A percentile compares a stretch with the other conserved stretches of the same genome.
Evolutionary conservation across 2,797 vertebrate genomes (phyloP).

Genomic region (Botia almorhae): DNA sequence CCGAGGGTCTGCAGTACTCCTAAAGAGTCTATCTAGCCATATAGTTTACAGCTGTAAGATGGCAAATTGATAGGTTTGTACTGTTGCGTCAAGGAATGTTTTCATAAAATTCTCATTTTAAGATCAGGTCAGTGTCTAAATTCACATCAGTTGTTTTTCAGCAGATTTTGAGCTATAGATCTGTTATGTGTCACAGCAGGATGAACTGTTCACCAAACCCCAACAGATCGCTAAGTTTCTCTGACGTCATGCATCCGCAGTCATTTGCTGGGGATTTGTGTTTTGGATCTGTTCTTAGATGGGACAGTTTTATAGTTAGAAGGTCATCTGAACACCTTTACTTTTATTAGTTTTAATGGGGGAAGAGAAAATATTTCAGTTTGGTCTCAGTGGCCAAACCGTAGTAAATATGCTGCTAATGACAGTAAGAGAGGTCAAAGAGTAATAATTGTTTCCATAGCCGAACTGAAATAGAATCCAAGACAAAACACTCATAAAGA

Average conservation of each 20-base stretch:
- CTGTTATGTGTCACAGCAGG: neutral
- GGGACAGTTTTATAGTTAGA: slow-evolving; percentile 2
- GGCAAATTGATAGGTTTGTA: neutral
- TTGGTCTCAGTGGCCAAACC: neutral
- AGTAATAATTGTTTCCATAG: neutral
- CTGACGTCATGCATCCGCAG: slow-evolving; percentile 8
- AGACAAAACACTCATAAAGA: neutral
- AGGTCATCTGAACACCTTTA: neutral
- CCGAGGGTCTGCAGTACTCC: neutral
- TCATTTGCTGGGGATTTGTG: slow-evolving; percentile 7
- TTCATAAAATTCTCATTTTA: neutral
- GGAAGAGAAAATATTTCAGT: no score
- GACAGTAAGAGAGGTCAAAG: neutral
- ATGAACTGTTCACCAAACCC: neutral
- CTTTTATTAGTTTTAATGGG: no score
- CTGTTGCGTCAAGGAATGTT: neutral
- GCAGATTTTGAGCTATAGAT: slow-evolving; percentile 11
- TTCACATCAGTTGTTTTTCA: slow-evolving; percentile 21
- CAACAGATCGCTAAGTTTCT: neutral
- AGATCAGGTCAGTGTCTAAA: neutral
- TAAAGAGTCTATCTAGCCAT: neutral
- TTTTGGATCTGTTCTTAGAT: neutral
- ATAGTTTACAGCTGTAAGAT: neutral
- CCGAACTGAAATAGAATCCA: neutral
- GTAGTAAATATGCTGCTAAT: neutral